A percentile compares a stretch with the other conserved stretches of the same genome.
These are phyloP conservation scores for Diarsia rubi DNA, from an alignment of 2,888 invertebrate genomes.

Conservation along the genomic window DNA sequence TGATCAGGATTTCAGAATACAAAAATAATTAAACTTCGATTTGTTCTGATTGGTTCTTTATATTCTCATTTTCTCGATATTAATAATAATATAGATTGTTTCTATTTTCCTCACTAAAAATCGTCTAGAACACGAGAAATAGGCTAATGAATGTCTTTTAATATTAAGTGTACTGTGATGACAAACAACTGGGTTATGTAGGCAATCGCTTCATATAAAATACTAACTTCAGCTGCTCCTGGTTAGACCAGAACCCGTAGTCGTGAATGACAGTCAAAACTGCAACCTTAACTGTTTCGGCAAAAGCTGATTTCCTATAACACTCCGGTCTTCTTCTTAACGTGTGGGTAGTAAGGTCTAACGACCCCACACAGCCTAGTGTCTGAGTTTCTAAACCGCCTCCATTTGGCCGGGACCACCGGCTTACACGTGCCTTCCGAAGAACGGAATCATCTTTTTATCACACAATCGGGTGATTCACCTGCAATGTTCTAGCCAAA, in stretches of 20 bases:
- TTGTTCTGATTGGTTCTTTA: background rate
- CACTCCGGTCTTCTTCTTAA: background rate
- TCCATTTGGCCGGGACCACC: no score
- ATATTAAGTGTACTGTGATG: conserved; percentile 1
- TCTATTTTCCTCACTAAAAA: background rate
- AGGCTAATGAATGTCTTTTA: background rate
- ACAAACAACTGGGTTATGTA: background rate
- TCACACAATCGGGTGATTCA: no score
- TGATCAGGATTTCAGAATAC: background rate
- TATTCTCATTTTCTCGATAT: background rate
- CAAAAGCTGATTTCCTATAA: background rate
- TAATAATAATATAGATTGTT: background rate
- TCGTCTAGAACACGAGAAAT: background rate
- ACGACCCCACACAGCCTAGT: no score
- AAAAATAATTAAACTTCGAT: background rate
- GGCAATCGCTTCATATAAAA: background rate
- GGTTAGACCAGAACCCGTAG: background rate
- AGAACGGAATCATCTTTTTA: no score
- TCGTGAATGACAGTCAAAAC: background rate
- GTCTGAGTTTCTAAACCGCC: no score
- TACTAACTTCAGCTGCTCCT: background rate
- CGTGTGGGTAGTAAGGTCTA: no score
- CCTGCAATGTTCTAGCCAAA: no score
- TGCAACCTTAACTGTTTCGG: background rate
- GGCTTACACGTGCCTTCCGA: no score